Base-by-base conservation (phyloP, 2,888 invertebrate species). In the Diarsia rubi region DNA sequence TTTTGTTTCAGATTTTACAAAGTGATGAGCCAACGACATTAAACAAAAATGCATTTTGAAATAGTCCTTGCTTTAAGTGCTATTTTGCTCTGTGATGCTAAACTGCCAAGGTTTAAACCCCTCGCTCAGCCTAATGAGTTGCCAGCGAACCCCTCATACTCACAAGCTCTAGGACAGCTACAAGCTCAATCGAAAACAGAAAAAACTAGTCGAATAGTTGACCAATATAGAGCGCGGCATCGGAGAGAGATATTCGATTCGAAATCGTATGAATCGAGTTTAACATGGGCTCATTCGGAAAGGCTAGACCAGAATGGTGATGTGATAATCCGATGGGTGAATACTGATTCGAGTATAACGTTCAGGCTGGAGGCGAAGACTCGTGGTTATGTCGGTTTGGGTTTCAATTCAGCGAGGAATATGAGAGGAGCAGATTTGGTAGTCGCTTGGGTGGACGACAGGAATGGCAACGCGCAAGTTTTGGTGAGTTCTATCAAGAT, bases 401-500 rank as follows among this genome's bases (percentile, higher is more conserved):
- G 99, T 77, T 98, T 99, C 94, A 98, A 98, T 86, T 97, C 97
- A 73, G 98, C 97, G 91, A 98, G 98, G 82, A 97, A 97, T 86
- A 98, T 98, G 97, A 97, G 97, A 90, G 98, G 98, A 65, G 97
- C 98, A 77, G 99, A 99, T 97, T 97, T 99, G 95, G 98, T 98
- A 86, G 97, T 99, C 92, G 98, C 98, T 78, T 99, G 99, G 99
- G 98, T 99, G 87, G 98, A 98, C 95, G 98, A 98, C 92, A 94
- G 94, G 90, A 96, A 94, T 90, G 96, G 95, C 87, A 95, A 94
- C 95, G 98, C 98, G 88, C 98, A 98, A 95, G 97, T 98, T 94
- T 97, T 98, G 97, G 98, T 98, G 95, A 98, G 98, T 97, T 90
- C 87, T 81, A 89, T 88, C 86, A 86, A 86, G 82, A 89, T 89